Conservation (phyloP, 2,888 invertebrate species). For the Ommatoiulus sabulosus region DNA sequence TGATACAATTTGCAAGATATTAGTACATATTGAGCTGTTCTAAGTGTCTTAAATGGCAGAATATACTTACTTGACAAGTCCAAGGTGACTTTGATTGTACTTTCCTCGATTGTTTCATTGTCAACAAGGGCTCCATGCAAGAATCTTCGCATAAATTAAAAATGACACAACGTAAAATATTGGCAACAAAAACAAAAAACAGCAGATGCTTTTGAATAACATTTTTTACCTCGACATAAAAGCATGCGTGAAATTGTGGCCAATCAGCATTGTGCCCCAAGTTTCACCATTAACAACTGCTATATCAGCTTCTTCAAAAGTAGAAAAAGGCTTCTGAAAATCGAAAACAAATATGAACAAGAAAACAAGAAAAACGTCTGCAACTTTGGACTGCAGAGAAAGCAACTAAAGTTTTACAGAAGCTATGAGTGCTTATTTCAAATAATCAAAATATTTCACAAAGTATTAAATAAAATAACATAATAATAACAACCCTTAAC, state of each 20-base stretch:
- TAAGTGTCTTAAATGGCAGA: too few relatives aligned
- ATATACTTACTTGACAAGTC: not conserved
- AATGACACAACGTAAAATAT: not conserved
- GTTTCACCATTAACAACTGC: slow-evolving; percentile 15
- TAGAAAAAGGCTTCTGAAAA: slow-evolving; percentile 21
- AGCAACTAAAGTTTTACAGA: too few relatives aligned
- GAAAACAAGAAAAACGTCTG: too few relatives aligned
- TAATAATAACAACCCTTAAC: too few relatives aligned
- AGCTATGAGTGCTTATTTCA: too few relatives aligned
- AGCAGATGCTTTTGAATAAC: not conserved
- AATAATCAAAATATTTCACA: too few relatives aligned
- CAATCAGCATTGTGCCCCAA: slow-evolving; percentile 31
- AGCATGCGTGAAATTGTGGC: not conserved
- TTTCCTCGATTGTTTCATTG: not conserved
- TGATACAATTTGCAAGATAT: not conserved
- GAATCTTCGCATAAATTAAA: not conserved
- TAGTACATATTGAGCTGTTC: not conserved
- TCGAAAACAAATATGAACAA: too few relatives aligned
- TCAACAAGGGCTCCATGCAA: slow-evolving; percentile 29
- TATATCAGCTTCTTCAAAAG: slow-evolving; percentile 30
- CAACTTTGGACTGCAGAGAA: too few relatives aligned
- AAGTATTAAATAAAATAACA: too few relatives aligned
- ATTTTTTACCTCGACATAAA: slow-evolving; percentile 9
- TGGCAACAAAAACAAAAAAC: not conserved
- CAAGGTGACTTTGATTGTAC: slow-evolving; percentile 20